A percentile compares a stretch with the other conserved stretches of the same genome.
Evolutionary conservation across 2,113 vertebrate genomes (phyloP).

Genomic region (Emydura subglobosa): DNA sequence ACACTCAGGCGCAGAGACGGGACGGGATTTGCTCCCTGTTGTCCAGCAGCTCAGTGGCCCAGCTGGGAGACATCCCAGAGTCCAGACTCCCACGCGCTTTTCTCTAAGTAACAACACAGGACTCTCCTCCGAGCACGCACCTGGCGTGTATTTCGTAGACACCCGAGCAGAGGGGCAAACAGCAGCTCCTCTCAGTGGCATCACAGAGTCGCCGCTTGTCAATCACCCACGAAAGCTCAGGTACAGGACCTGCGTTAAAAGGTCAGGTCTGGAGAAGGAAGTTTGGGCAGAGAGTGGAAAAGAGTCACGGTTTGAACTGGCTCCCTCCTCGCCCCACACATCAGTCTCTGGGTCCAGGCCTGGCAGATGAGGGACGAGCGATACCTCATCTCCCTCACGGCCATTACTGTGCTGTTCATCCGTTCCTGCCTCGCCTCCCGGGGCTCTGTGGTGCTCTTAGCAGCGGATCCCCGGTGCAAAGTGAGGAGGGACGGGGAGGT

Average conservation of each 20-base stretch:
- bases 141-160: neutral
- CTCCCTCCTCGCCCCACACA: neutral
- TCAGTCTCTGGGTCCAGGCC: neutral
- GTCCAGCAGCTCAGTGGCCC: neutral
- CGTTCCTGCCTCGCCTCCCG: neutral
- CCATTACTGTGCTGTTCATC: neutral
- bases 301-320: neutral
- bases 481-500: constrained; percentile 27
- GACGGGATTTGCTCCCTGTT: accelerated
- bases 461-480: constrained; percentile 18
- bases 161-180: accelerated
- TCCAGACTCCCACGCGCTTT: neutral
- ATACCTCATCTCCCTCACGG: neutral
- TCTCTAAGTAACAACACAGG: neutral
- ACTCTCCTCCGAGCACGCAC: neutral
- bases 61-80: neutral
- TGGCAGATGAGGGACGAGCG: neutral
- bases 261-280: neutral
- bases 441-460: constrained; percentile 56
- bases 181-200: neutral
- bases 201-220: neutral
- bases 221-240: neutral
- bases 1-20: neutral
- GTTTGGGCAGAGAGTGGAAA: accelerated
- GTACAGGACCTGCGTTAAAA: neutral